phyloP scores from a whole-genome alignment of 1,140 invertebrate genomes.

The Eciton burchellii region DNA sequence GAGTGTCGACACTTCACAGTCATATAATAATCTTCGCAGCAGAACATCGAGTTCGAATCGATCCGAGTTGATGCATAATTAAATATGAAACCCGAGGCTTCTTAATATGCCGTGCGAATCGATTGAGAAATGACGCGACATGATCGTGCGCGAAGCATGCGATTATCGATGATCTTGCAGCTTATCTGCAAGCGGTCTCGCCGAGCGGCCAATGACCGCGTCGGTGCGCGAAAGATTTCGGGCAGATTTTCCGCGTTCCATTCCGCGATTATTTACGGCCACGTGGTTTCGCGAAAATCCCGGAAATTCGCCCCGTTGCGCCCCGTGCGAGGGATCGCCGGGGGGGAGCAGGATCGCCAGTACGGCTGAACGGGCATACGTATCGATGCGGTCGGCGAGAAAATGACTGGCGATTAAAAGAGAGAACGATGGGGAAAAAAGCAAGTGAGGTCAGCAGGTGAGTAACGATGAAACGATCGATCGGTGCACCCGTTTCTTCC shows the following conservation, averaged over 20 bases:
- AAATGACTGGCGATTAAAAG: conserved; percentile 71
- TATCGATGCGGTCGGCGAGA: conserved; percentile 59
- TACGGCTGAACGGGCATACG: conserved; percentile 48
- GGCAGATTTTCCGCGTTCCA: conserved; percentile 64
- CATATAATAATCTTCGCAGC: not conserved
- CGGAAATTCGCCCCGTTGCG: conserved; percentile 42
- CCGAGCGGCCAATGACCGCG: not conserved
- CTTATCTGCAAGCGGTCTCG: too few relatives aligned
- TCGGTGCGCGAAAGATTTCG: conserved; percentile 48
- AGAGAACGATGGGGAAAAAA: conserved; percentile 43
- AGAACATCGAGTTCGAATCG: too few relatives aligned
- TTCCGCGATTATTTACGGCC: conserved; percentile 74
- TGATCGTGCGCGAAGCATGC: too few relatives aligned
- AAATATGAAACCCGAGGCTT: too few relatives aligned
- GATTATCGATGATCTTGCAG: too few relatives aligned
- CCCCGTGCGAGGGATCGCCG: too few relatives aligned
- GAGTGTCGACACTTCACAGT: not conserved
- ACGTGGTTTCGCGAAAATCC: conserved; percentile 65
- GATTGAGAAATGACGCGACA: too few relatives aligned
- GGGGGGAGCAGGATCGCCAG: conserved; percentile 48
- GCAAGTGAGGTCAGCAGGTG: conserved; percentile 6
- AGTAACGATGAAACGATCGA: conserved; percentile 67
- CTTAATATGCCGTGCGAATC: too few relatives aligned
- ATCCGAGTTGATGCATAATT: too few relatives aligned
- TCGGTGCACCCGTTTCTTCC: conserved; percentile 69